These are phyloP conservation scores for Scaptomyza pallida DNA, from an alignment of 1,140 invertebrate species.

Conservation along the genomic window DNA sequence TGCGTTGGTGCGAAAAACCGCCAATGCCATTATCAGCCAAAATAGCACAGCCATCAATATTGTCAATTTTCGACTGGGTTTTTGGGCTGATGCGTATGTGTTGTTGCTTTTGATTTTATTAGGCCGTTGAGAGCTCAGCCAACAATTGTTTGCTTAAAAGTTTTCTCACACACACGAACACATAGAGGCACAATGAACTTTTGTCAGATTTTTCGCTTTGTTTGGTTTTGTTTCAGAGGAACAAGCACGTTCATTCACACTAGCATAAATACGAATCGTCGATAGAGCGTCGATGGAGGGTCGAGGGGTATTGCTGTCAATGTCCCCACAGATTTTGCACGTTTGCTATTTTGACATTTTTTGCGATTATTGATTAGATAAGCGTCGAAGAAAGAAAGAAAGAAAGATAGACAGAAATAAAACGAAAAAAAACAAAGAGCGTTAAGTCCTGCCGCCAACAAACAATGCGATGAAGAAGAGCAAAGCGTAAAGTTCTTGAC, in stretches of 20 bases:
- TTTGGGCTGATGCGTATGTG: slow-evolving; percentile 2
- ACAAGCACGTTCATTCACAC: slow-evolving; percentile 58
- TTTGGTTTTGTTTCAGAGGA: slow-evolving; percentile 32
- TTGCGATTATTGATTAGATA: slow-evolving; percentile 81
- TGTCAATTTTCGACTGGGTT: slow-evolving; percentile 29
- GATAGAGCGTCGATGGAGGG: background rate
- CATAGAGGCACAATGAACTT: slow-evolving; percentile 40
- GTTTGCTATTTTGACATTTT: slow-evolving; percentile 80
- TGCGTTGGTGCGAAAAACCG: slow-evolving; percentile 8
- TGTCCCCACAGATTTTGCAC: slow-evolving; percentile 78
- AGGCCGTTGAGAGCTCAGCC: slow-evolving; percentile 46
- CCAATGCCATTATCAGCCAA: slow-evolving; percentile 25
- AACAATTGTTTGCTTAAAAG: slow-evolving; percentile 77
- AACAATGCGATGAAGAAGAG: slow-evolving; percentile 17
- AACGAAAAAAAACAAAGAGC: slow-evolving; percentile 51
- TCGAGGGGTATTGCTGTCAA: slow-evolving; percentile 30
- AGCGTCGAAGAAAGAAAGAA: slow-evolving; percentile 10
- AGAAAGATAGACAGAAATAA: slow-evolving; percentile 25
- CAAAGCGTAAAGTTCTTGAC: slow-evolving; percentile 46
- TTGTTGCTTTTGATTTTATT: slow-evolving; percentile 65
- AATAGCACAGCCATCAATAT: slow-evolving; percentile 38
- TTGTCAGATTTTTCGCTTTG: slow-evolving; percentile 46
- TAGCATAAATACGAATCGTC: slow-evolving; percentile 17
- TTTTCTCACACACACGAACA: slow-evolving; percentile 50
- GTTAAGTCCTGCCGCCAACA: slow-evolving; percentile 45